Percentiles rank a stretch among this genome's conserved stretches.
These are phyloP conservation scores for Psittacula echo DNA, from an alignment of 2,797 vertebrate species.

Conservation along the genomic window DNA sequence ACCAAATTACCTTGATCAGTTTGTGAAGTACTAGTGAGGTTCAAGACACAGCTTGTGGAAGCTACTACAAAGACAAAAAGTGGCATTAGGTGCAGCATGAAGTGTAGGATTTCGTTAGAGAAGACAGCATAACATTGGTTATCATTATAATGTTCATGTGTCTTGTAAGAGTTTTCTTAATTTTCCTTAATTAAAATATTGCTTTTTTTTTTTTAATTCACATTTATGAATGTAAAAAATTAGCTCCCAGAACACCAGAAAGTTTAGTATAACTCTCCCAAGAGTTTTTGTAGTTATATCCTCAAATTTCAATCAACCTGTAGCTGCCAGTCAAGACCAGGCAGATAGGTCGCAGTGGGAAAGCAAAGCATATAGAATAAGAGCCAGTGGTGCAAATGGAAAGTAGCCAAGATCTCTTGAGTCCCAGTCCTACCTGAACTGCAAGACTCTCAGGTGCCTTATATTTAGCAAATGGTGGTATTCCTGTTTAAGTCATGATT, in stretches of 20 bases:
- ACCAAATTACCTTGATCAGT: not conserved
- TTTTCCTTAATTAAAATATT: not conserved
- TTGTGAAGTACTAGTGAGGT: not conserved
- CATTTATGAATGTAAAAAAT: not conserved
- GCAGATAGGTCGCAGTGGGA: not conserved
- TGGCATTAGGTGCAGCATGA: not conserved
- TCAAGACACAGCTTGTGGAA: not conserved
- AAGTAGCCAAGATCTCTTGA: not conserved
- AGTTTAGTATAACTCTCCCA: not conserved
- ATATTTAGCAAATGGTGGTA: not conserved
- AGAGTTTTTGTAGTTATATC: not conserved
- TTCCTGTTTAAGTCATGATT: not conserved
- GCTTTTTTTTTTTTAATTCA: not conserved
- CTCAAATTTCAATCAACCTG: not conserved
- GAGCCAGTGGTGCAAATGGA: not conserved
- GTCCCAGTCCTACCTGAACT: not conserved
- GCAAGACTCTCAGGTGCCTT: not conserved
- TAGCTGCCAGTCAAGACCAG: not conserved
- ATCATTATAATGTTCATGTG: not conserved
- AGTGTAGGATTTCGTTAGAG: not conserved
- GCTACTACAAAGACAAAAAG: not conserved
- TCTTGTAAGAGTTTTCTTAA: not conserved
- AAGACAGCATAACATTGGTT: not conserved
- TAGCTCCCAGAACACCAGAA: not conserved
- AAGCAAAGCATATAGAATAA: not conserved